Conservation (phyloP, 2,113 vertebrate species). For the Podocnemis expansa region DNA sequence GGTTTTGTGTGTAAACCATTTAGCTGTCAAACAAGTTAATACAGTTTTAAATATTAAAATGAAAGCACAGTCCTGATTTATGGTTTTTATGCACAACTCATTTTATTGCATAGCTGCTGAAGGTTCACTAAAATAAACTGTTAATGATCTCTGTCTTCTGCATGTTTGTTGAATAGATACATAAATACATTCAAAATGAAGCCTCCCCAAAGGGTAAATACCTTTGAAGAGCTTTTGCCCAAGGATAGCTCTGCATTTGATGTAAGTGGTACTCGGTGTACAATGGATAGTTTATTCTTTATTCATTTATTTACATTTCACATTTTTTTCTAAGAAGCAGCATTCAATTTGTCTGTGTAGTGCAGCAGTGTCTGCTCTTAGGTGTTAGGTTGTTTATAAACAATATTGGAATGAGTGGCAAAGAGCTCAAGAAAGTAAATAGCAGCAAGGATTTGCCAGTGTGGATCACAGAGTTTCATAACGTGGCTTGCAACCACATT, state of each 20-base stretch:
- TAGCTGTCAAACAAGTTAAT: rapidly evolving
- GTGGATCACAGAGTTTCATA: background rate
- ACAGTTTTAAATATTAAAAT: background rate
- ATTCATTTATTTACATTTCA: background rate
- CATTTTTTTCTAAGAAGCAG: background rate
- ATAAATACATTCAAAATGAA: constrained; percentile 78
- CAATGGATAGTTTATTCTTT: background rate
- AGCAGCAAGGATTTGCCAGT: background rate
- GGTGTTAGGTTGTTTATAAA: background rate
- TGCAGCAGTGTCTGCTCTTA: background rate
- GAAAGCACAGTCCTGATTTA: background rate
- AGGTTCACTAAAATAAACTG: background rate
- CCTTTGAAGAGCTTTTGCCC: constrained; percentile 78
- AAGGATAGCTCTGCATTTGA: constrained; percentile 62
- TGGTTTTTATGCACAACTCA: background rate
- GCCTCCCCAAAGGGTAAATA: constrained; percentile 70
- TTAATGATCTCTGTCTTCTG: constrained; percentile 4
- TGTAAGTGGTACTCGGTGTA: constrained; percentile 70
- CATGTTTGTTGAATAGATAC: constrained; percentile 69
- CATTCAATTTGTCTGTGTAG: background rate
- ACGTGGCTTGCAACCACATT: background rate
- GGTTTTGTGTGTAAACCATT: background rate
- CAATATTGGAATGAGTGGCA: background rate
- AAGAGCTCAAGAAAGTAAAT: background rate
- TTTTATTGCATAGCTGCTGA: background rate